phyloP scores from a whole-genome alignment of 2,888 invertebrate genomes.

The Polydrusus tereticollis region DNA sequence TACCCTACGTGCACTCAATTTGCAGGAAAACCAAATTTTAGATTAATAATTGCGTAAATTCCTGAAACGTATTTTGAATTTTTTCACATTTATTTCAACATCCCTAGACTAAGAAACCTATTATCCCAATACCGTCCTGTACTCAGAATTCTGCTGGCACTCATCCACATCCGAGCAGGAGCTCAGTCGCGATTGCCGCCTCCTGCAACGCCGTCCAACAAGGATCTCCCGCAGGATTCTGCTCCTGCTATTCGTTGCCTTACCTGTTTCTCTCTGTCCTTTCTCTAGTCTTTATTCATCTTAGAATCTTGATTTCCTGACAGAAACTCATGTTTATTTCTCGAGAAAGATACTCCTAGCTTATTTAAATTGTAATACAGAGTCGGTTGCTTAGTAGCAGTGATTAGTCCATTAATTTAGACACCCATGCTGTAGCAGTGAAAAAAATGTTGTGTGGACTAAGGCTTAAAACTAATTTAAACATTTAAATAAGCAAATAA shows the following conservation, averaged over 20 bases:
- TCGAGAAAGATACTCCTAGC: background rate
- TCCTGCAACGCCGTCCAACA: constrained; percentile 44
- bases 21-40: too few relatives aligned
- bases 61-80: too few relatives aligned
- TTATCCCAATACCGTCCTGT: background rate
- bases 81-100: too few relatives aligned
- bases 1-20: too few relatives aligned
- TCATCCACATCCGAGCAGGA: constrained; percentile 43
- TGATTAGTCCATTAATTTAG: background rate
- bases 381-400: constrained; percentile 42
- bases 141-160: constrained; percentile 33
- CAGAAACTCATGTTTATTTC: constrained; percentile 8
- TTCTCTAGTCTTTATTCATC: background rate
- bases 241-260: constrained; percentile 29
- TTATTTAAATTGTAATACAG: background rate
- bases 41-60: too few relatives aligned
- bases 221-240: constrained; percentile 39
- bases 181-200: constrained; percentile 45
- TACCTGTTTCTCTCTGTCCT: constrained; percentile 10
- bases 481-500: background rate
- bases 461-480: background rate
- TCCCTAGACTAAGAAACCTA: too few relatives aligned
- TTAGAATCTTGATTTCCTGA: background rate
- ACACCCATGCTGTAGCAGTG: constrained; percentile 11
- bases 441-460: constrained; percentile 9